phyloP scores from a whole-genome alignment of 2,888 invertebrate genomes.

The Rhyacophila evoluta region DNA sequence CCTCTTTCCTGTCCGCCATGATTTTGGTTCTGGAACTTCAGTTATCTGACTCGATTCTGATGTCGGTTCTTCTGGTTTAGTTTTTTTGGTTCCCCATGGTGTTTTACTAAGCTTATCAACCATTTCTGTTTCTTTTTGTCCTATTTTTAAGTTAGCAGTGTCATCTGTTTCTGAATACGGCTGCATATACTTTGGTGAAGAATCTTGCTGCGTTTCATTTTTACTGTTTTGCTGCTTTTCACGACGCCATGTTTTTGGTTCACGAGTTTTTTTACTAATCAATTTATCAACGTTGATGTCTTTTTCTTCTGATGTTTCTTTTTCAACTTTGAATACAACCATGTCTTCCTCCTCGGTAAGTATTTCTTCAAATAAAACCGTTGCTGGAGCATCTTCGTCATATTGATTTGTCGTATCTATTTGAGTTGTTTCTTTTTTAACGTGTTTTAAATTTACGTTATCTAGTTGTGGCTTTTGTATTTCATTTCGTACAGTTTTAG shows the following conservation, averaged over 20 bases:
- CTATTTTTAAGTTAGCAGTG: constrained; percentile 58
- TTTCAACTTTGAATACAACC: constrained; percentile 66
- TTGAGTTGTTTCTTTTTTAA: constrained; percentile 60
- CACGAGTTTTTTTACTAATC: background rate
- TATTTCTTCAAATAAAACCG: constrained; percentile 65
- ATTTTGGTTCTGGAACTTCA: constrained; percentile 58
- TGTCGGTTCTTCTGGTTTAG: constrained; percentile 58
- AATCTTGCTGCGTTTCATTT: constrained; percentile 45
- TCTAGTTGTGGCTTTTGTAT: constrained; percentile 68
- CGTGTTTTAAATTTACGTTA: constrained; percentile 63
- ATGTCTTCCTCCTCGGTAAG: constrained; percentile 72
- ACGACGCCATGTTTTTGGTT: constrained; percentile 42
- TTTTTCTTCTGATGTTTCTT: constrained; percentile 56
- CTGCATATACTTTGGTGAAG: constrained; percentile 45
- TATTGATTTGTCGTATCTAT: constrained; percentile 56
- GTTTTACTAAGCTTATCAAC: constrained; percentile 55
- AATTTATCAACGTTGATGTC: constrained; percentile 6
- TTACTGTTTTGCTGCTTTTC: constrained; percentile 28
- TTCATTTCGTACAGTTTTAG: constrained; percentile 68
- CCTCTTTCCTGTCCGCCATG: constrained; percentile 59
- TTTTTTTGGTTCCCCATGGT: constrained; percentile 56
- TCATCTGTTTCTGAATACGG: constrained; percentile 46
- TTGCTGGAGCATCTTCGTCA: constrained; percentile 59
- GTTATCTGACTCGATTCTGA: constrained; percentile 58
- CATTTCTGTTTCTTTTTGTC: constrained; percentile 58